Conservation (phyloP, 2,797 vertebrate species). For the Catamblyrhynchus diadema region DNA sequence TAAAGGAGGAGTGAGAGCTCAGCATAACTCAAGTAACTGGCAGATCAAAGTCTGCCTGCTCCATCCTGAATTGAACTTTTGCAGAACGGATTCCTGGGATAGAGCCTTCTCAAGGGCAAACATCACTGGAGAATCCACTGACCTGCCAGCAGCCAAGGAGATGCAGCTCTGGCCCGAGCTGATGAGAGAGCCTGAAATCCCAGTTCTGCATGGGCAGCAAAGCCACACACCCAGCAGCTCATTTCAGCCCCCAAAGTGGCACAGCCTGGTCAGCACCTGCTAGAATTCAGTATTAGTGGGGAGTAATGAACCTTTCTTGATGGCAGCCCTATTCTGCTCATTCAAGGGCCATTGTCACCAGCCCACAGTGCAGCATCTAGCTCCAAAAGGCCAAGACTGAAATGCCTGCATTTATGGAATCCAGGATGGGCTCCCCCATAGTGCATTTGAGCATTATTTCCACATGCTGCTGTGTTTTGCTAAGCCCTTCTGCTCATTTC, state of each 20-base stretch:
- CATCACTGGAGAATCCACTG: background rate
- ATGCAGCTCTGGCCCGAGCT: background rate
- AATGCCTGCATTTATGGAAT: background rate
- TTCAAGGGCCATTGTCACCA: background rate
- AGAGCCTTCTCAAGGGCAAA: background rate
- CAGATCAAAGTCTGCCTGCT: background rate
- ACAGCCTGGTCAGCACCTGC: background rate
- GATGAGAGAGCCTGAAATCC: background rate
- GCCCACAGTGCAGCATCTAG: background rate
- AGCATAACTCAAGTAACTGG: background rate
- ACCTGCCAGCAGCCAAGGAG: background rate
- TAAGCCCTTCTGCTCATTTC: slow-evolving; percentile 8
- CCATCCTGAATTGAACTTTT: background rate
- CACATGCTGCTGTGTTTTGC: background rate
- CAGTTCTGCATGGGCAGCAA: background rate
- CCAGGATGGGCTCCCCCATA: background rate
- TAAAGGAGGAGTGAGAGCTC: background rate
- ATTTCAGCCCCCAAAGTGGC: background rate
- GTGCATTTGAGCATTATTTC: background rate
- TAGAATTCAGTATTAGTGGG: background rate
- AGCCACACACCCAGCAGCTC: background rate
- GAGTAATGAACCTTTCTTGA: background rate
- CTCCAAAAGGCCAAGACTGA: background rate
- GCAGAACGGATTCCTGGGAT: background rate
- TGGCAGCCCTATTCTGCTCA: background rate